Evolutionary conservation across 2,113 vertebrate genomes (phyloP).

Genomic region (Megatriorchis doriae): DNA sequence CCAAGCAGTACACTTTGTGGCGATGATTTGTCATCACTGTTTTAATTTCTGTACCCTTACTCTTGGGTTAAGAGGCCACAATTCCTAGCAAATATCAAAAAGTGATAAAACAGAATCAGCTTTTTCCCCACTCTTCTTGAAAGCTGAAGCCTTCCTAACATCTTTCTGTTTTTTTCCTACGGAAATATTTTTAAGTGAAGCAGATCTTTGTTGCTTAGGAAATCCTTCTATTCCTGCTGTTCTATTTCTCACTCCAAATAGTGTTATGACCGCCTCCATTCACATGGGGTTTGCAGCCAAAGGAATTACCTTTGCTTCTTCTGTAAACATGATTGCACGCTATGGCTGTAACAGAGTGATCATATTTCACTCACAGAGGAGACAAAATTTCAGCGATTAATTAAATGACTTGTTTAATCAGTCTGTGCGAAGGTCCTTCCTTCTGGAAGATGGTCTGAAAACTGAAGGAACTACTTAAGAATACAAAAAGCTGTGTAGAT

Average conservation of each 20-base stretch:
- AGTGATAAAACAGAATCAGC: not conserved
- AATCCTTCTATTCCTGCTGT: constrained; percentile 41
- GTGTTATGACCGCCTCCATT: not conserved
- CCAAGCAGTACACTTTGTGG: not conserved
- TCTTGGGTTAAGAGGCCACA: not conserved
- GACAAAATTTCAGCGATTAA: not conserved
- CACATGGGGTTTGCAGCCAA: not conserved
- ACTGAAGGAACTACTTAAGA: not conserved
- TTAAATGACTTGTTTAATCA: not conserved
- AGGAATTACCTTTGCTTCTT: not conserved
- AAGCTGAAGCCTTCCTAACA: not conserved
- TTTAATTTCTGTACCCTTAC: not conserved
- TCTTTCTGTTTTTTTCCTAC: not conserved
- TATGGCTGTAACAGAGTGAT: not conserved
- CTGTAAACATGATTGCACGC: not conserved
- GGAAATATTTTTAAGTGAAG: constrained; percentile 23
- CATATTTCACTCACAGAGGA: not conserved
- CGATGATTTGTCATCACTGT: not conserved
- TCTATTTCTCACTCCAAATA: not conserved
- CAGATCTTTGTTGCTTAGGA: constrained; percentile 48
- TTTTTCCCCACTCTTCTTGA: not conserved
- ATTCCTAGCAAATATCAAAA: not conserved
- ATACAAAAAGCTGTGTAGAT: not conserved
- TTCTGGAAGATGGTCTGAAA: not conserved
- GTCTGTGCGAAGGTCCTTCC: not conserved